These are phyloP conservation scores for Drosophila nigromelanica DNA, from an alignment of 1,140 invertebrate genomes.

Conservation along the genomic window DNA sequence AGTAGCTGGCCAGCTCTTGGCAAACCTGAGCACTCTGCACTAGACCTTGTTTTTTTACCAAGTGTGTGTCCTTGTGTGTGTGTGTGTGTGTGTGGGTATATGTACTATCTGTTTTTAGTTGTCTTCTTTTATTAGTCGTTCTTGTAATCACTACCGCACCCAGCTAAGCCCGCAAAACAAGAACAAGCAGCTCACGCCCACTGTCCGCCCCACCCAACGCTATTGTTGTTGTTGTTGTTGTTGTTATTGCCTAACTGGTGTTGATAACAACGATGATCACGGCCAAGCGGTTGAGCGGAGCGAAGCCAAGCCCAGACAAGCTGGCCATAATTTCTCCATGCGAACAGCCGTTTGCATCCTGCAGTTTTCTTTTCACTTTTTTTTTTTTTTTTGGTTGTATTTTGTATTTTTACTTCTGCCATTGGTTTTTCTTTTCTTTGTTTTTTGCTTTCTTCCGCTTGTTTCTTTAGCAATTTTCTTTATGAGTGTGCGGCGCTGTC, in stretches of 20 bases:
- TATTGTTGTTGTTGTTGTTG: conserved; percentile 12
- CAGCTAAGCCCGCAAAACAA: conserved; percentile 15
- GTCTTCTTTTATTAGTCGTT: conserved; percentile 74
- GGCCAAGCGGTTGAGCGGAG: conserved; percentile 9
- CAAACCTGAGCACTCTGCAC: conserved; percentile 50
- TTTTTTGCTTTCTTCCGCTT: conserved; percentile 15
- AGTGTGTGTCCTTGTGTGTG: conserved; percentile 12
- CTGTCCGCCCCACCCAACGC: background rate
- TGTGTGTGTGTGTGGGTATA: conserved; percentile 22
- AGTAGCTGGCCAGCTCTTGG: conserved; percentile 23
- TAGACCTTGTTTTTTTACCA: conserved; percentile 66
- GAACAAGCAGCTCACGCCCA: background rate
- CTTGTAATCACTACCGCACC: conserved; percentile 69
- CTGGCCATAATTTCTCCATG: conserved; percentile 62
- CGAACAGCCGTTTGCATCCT: conserved; percentile 38
- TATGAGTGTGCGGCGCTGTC: conserved; percentile 51
- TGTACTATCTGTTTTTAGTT: conserved; percentile 56
- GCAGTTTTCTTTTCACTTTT: conserved; percentile 10
- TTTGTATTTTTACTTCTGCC: conserved; percentile 7
- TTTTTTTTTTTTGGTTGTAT: too few species aligned
- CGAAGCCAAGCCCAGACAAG: conserved; percentile 20
- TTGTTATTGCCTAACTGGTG: conserved; percentile 72
- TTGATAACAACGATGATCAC: conserved; percentile 78
- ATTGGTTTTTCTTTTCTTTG: conserved; percentile 18
- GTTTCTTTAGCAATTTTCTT: conserved; percentile 50